A percentile compares a stretch with the other conserved stretches of the same genome.
phyloP scores from a whole-genome alignment of 2,888 invertebrate species.

The Axea sp. region DNA sequence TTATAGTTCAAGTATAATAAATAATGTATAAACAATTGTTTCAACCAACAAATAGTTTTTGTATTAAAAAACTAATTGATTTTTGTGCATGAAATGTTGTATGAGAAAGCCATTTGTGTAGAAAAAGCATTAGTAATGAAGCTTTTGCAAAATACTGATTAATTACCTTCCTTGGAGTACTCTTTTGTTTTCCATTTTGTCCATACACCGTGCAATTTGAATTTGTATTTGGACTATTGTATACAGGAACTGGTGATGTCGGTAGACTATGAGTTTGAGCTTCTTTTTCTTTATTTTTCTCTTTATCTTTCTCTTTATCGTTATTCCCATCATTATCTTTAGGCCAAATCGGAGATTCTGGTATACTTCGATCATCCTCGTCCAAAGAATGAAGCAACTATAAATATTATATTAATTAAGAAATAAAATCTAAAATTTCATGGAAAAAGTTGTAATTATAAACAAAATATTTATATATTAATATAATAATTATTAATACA shows the following conservation, averaged over 20 bases:
- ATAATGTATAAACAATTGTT: no score
- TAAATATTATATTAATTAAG: not conserved
- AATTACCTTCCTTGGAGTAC: slow-evolving; percentile 73
- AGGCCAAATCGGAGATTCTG: slow-evolving; percentile 75
- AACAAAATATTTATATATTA: no score
- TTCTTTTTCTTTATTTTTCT: slow-evolving; percentile 45
- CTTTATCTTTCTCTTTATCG: slow-evolving; percentile 44
- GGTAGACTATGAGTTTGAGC: slow-evolving; percentile 68
- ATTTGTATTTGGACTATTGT: slow-evolving; percentile 75
- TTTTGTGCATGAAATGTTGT: slow-evolving; percentile 9
- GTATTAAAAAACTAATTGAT: no score
- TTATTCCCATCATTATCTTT: slow-evolving; percentile 65
- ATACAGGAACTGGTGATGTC: slow-evolving; percentile 74
- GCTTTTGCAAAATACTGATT: slow-evolving; percentile 1
- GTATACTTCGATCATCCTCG: slow-evolving; percentile 85
- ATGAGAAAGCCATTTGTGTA: slow-evolving; percentile 9
- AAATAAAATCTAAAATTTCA: no score
- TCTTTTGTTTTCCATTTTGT: slow-evolving; percentile 75
- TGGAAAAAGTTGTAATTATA: no score
- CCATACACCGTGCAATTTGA: slow-evolving; percentile 70
- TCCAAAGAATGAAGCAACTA: slow-evolving; percentile 88
- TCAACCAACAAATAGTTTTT: no score
- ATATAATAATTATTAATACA: no score
- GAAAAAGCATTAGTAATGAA: slow-evolving; percentile 34
- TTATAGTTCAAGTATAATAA: no score